Percentiles rank a stretch among this genome's conserved stretches.
Conservation (phyloP, 2,888 invertebrate genomes). For the Rhorus exstirpatorius region DNA sequence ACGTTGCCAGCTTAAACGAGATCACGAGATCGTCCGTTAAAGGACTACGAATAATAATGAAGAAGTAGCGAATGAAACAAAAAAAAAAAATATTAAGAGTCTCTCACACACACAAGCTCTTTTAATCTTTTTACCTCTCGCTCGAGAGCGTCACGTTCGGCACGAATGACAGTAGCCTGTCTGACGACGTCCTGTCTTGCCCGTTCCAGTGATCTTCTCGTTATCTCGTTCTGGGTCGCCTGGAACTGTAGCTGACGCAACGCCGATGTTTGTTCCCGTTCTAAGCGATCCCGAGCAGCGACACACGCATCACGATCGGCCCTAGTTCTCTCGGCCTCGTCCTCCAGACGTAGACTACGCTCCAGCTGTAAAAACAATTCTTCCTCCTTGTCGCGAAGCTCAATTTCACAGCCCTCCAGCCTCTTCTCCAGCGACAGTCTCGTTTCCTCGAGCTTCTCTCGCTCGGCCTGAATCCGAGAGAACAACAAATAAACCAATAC, state of each 20-base stretch:
- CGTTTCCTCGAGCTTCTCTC: conserved; percentile 87
- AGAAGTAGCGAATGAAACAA: not conserved
- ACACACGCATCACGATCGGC: conserved; percentile 80
- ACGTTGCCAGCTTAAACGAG: conserved; percentile 19
- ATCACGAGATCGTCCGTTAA: conserved; percentile 19
- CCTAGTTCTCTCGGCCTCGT: conserved; percentile 83
- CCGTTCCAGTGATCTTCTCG: conserved; percentile 87
- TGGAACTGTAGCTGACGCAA: conserved; percentile 87
- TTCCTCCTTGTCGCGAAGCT: conserved; percentile 88
- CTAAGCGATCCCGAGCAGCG: conserved; percentile 80
- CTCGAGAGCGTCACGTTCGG: conserved; percentile 88
- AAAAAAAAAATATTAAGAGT: conserved; percentile 3
- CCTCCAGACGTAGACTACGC: conserved; percentile 88
- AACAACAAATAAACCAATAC: conserved; percentile 16
- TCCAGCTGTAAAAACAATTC: conserved; percentile 89
- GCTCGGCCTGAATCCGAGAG: conserved; percentile 86
- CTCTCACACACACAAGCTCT: conserved; percentile 6
- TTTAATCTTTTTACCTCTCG: conserved; percentile 86
- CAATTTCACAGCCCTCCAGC: conserved; percentile 87
- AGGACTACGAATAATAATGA: not conserved
- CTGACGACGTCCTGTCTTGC: conserved; percentile 88
- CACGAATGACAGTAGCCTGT: conserved; percentile 88
- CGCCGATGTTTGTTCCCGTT: conserved; percentile 80
- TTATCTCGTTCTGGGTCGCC: conserved; percentile 88
- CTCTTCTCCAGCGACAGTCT: conserved; percentile 87